Percentiles rank a stretch among this genome's conserved stretches.
phyloP scores from a whole-genome alignment of 2,797 vertebrate species.

The Lepilemur septentrionalis region DNA sequence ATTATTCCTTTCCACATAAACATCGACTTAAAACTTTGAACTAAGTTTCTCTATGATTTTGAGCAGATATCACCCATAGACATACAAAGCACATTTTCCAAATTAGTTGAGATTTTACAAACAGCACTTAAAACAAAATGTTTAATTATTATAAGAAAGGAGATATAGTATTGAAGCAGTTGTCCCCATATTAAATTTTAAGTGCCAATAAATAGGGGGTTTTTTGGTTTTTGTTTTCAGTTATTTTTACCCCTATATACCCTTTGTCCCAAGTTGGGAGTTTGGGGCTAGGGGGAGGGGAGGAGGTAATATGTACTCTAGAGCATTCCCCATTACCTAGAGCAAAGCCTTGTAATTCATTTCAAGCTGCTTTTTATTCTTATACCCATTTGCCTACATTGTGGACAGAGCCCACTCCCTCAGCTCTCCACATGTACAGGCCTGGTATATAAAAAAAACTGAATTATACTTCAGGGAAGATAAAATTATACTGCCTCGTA shows the following conservation, averaged over 20 bases:
- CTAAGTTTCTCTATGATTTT: slow-evolving; percentile 19
- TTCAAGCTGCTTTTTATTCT: background rate
- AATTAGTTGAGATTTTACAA: slow-evolving; percentile 39
- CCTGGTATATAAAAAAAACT: background rate
- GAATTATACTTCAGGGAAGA: background rate
- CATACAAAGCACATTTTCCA: slow-evolving; percentile 39
- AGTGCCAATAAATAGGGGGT: background rate
- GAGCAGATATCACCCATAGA: background rate
- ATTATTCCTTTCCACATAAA: slow-evolving; percentile 37
- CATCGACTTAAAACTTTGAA: slow-evolving; percentile 25
- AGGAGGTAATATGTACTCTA: background rate
- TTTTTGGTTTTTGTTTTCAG: background rate
- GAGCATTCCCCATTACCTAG: background rate
- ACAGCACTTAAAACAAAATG: slow-evolving; percentile 14
- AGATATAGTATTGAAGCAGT: background rate
- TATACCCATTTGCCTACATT: background rate
- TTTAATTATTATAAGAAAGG: too few species aligned
- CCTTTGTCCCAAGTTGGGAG: background rate
- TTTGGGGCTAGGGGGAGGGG: background rate
- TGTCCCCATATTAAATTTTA: background rate
- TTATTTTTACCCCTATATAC: background rate
- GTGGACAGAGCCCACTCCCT: background rate
- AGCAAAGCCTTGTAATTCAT: background rate
- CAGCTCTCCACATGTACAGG: background rate
- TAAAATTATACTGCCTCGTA: background rate